These are phyloP conservation scores for Hippopotamyrus pictus DNA, from an alignment of 2,797 vertebrate species.

Conservation along the genomic window DNA sequence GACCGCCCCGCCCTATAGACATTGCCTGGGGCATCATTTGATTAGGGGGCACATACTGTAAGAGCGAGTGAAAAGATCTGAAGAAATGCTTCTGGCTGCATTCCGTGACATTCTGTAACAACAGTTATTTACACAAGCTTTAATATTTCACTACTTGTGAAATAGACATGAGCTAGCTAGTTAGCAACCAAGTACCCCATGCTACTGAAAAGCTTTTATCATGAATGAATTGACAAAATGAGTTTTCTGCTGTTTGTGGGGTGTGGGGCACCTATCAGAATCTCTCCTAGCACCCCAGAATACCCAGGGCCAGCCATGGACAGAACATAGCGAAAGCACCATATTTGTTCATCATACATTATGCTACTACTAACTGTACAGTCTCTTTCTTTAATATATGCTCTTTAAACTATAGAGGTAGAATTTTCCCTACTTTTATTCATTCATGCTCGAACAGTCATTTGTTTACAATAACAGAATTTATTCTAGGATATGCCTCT, in stretches of 20 bases:
- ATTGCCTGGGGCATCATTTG: not conserved
- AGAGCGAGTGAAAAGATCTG: not conserved
- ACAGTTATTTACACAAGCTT: not conserved
- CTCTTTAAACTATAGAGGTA: not conserved
- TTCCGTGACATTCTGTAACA: not conserved
- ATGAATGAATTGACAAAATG: not conserved
- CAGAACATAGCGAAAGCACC: not conserved
- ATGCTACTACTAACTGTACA: not conserved
- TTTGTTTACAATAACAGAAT: not conserved
- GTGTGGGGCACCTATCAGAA: not conserved
- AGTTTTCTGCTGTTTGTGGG: not conserved
- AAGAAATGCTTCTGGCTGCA: not conserved
- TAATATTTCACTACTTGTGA: not conserved
- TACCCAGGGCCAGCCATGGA: not conserved
- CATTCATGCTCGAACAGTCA: not conserved
- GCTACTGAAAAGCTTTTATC: not conserved
- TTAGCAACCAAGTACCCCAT: not conserved
- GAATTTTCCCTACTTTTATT: not conserved
- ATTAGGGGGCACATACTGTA: not conserved
- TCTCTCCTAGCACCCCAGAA: not conserved
- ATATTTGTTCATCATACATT: not conserved
- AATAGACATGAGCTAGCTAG: not conserved
- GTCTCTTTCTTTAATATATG: not conserved
- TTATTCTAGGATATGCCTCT: not conserved
- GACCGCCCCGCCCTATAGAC: not conserved